Percentiles rank a stretch among this genome's conserved stretches.
Conservation (phyloP, 2,113 vertebrate species). For the Origma solitaria region DNA sequence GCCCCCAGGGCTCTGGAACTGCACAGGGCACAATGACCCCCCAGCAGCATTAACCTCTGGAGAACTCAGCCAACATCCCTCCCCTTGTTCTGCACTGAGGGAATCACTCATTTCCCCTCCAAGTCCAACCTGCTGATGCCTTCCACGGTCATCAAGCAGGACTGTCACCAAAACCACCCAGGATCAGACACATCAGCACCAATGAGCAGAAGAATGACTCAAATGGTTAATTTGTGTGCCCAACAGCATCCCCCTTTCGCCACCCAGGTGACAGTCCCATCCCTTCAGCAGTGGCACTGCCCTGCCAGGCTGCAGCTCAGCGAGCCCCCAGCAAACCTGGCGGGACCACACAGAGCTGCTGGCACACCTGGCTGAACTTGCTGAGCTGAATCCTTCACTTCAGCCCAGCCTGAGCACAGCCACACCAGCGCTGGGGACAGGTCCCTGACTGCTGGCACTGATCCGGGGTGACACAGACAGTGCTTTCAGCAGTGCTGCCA, state of each 20-base stretch:
- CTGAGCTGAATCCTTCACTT: not conserved
- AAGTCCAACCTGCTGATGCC: not conserved
- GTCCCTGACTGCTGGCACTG: not conserved
- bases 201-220: not conserved
- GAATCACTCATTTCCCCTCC: not conserved
- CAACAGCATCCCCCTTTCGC: not conserved
- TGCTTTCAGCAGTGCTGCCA: not conserved
- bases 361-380: not conserved
- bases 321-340: not conserved
- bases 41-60: not conserved
- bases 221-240: not conserved
- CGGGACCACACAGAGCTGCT: not conserved
- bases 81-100: not conserved
- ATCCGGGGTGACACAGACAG: not conserved
- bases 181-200: not conserved
- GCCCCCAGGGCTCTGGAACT: not conserved
- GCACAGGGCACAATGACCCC: not conserved
- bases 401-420: not conserved
- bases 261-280: not conserved
- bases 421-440: not conserved
- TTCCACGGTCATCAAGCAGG: not conserved
- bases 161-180: not conserved
- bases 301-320: not conserved
- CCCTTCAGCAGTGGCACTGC: not conserved
- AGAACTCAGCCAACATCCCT: not conserved